Percentiles rank a stretch among this genome's conserved stretches.
These are phyloP conservation scores for Thinocorus orbignyianus DNA, from an alignment of 2,113 vertebrate species.

Conservation along the genomic window DNA sequence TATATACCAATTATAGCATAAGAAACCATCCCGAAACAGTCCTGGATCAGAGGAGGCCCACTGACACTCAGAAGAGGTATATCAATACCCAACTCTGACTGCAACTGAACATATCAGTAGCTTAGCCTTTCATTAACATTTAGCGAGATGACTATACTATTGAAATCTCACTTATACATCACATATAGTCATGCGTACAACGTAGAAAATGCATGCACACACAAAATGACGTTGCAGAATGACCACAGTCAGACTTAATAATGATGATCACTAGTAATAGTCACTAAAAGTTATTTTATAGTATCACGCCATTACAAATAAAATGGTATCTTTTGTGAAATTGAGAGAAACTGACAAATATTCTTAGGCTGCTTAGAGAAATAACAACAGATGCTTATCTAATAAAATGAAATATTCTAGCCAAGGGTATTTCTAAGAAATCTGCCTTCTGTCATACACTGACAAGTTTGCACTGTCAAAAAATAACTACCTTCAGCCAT, in stretches of 20 bases:
- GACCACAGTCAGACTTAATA: neutral
- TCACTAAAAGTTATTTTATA: neutral
- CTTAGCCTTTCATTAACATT: neutral
- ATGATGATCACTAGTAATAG: neutral
- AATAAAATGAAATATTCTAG: neutral
- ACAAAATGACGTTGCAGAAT: neutral
- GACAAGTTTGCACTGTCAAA: neutral
- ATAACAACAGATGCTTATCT: neutral
- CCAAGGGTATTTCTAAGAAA: neutral
- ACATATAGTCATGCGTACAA: rapidly evolving
- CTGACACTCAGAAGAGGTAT: neutral
- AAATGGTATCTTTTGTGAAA: neutral
- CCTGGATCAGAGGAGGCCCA: neutral
- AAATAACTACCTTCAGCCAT: neutral
- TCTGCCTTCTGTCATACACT: neutral
- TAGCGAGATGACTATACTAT: neutral
- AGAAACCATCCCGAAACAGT: neutral
- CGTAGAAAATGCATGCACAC: neutral
- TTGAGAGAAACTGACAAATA: neutral
- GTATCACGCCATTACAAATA: neutral
- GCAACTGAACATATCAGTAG: neutral
- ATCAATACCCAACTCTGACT: neutral
- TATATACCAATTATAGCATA: neutral
- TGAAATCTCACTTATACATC: neutral
- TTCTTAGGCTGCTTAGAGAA: neutral